Conservation (phyloP, 2,797 vertebrate species). For the Alosa sapidissima region DNA sequence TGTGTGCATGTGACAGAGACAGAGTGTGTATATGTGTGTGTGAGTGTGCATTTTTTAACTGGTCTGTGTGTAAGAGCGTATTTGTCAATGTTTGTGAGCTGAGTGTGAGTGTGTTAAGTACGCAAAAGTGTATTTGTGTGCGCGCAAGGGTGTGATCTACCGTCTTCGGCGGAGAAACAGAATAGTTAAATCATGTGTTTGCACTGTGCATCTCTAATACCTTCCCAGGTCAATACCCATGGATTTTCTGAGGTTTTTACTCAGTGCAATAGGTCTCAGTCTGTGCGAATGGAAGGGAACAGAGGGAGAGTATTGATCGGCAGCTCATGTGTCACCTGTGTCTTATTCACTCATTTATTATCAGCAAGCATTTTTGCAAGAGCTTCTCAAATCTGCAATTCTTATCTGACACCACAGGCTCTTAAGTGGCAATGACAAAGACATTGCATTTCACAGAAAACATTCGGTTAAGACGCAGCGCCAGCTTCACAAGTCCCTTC, state of each 20-base stretch:
- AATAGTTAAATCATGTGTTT: conserved; percentile 27
- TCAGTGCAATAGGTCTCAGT: conserved; percentile 38
- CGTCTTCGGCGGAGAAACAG: background rate
- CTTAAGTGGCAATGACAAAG: background rate
- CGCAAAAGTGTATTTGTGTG: background rate
- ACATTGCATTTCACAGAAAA: background rate
- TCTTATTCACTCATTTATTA: conserved; percentile 1
- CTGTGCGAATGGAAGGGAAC: conserved; percentile 35
- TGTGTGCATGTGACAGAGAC: background rate
- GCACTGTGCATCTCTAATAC: conserved; percentile 29
- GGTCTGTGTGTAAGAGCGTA: background rate
- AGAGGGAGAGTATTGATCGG: conserved; percentile 37
- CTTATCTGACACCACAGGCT: background rate
- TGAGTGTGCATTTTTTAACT: background rate
- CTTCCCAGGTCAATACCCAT: conserved; percentile 44
- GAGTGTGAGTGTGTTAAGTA: background rate
- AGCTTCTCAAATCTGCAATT: background rate
- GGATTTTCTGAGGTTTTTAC: conserved; percentile 43
- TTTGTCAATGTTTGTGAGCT: background rate
- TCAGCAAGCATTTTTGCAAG: background rate
- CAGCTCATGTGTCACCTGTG: conserved; percentile 5
- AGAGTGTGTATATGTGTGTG: background rate
- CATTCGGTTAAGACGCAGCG: background rate
- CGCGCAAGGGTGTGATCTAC: background rate
- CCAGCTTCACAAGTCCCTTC: background rate